Evolutionary conservation across 2,797 vertebrate genomes (phyloP), one percentile per base, ranked within the genome.

Genomic region (Eutrigla gurnardus): DNA sequence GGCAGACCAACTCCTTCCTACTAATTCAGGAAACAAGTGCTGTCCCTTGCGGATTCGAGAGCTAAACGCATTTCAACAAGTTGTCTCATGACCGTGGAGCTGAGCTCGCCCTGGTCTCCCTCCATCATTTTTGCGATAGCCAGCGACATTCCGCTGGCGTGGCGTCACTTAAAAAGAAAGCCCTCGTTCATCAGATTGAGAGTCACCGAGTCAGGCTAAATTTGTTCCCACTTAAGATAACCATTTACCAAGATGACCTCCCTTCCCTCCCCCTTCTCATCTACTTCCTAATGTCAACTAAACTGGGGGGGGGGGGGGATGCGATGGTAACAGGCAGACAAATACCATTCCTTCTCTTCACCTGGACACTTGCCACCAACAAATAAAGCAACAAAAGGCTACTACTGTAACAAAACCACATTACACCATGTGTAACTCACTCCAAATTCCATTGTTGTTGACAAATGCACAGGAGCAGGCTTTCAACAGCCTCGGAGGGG

Each of bases 171-270:
- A 75, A 87, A 86, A 89, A 91, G 78, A 88, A 93, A 88, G 73
- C 73, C 73, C 76, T 80, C 36, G 74, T 89, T 91, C 86, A 87
- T 88, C 86, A 86, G 87, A 90, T 83, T 82, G 77, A 78, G 82
- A 88, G 89, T 91, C 81, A 33, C 65, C 13, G 37, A 91, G 83
- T 87, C 82, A 76, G 67, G 90, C 86, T 86, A 91, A 89, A 91
- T 89, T 88, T 91, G 88, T 85, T 91, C 77, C 86, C 81, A 85
- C 88, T 92, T 87, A 86, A 89, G 87, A 91, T 91, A 91, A 89
- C 75, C 76, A 82, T 87, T 91, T 73, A 89, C 79, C 66, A 68
- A 73, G 83, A 90, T 71, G 73, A 57, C 77, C 73, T 75, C 67
- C 77, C 73, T 78, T 78, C 72, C 74, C 77, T 76, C 65, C 76